Evolutionary conservation across 2,113 vertebrate genomes (phyloP).

Genomic region (Gobiocypris rarus): DNA sequence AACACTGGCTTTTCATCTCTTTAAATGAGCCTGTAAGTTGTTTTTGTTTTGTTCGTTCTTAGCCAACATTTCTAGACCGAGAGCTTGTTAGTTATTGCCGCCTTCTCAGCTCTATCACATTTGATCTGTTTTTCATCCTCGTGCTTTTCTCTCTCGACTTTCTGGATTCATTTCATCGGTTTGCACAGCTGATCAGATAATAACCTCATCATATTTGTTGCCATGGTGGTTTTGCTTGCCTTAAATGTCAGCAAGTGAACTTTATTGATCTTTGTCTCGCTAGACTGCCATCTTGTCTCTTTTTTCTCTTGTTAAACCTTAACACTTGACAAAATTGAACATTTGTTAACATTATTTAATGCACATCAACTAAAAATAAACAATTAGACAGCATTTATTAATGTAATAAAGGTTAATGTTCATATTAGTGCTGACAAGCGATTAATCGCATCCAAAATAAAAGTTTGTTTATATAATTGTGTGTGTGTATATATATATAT

Average conservation of each 20-base stretch:
- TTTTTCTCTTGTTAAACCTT: background rate
- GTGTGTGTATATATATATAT: no score
- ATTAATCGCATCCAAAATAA: no score
- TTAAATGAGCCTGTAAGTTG: conserved; percentile 36
- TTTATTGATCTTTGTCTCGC: conserved; percentile 5
- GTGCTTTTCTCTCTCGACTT: background rate
- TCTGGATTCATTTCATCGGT: background rate
- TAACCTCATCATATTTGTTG: conserved; percentile 13
- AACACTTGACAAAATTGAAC: background rate
- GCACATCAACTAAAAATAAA: background rate
- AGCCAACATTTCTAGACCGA: background rate
- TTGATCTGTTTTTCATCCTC: conserved; percentile 12
- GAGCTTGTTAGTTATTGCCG: background rate
- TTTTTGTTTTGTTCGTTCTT: conserved; percentile 29
- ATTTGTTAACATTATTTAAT: background rate
- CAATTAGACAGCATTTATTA: background rate
- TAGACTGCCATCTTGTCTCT: background rate
- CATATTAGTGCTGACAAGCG: no score
- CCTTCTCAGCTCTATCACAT: background rate
- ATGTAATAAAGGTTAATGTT: background rate
- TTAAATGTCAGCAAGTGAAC: conserved; percentile 24
- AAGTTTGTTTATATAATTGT: no score
- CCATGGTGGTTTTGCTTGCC: conserved; percentile 5
- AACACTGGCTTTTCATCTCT: conserved; percentile 43
- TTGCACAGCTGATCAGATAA: conserved; percentile 20